Conservation (phyloP, 1,140 invertebrate species). For the Zaprionus ghesquierei region DNA sequence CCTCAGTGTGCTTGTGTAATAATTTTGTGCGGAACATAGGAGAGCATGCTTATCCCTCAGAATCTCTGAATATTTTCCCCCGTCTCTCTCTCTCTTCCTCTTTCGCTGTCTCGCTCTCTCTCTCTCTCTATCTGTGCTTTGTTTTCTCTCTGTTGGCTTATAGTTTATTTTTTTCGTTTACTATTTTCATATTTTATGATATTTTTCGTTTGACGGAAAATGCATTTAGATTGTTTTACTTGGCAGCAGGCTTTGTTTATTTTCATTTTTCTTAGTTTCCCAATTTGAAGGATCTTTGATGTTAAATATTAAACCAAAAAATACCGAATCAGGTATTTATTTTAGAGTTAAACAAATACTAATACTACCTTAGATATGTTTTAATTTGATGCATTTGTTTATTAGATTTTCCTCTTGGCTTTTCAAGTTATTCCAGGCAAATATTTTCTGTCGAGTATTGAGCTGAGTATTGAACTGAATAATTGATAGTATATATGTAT, state of each 20-base stretch:
- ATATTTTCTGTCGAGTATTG: background rate
- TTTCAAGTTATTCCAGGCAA: background rate
- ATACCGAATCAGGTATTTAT: background rate
- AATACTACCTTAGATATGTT: background rate
- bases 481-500: background rate
- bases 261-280: background rate
- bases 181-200: constrained; percentile 35
- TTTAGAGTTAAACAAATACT: background rate
- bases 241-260: background rate
- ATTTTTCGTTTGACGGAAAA: constrained; percentile 9
- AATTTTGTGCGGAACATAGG: constrained; percentile 16
- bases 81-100: background rate
- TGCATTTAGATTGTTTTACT: constrained; percentile 5
- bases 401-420: background rate
- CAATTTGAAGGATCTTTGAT: background rate
- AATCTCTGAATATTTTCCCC: constrained; percentile 1
- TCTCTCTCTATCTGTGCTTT: background rate
- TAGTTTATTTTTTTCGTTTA: background rate
- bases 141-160: background rate
- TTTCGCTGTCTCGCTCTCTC: background rate
- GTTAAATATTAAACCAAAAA: background rate
- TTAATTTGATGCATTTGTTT: background rate
- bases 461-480: background rate
- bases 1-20: constrained; percentile 16
- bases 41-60: constrained; percentile 14